Conservation (phyloP, 1,140 invertebrate species). For the Asbolus verrucosus region DNA sequence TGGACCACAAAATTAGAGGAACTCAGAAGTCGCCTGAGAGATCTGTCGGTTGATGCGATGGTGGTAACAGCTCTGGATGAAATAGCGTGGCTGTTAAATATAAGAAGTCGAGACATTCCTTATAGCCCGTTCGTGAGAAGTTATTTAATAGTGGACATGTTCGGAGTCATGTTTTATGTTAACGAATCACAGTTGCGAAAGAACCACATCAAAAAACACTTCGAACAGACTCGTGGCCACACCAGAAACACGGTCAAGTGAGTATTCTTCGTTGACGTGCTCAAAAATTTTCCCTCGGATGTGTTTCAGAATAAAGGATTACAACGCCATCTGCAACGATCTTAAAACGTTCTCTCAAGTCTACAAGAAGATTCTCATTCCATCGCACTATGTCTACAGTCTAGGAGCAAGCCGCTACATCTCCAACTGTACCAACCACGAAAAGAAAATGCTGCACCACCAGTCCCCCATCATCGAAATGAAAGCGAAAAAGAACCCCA, state of each 20-base stretch:
- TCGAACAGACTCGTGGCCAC: neutral
- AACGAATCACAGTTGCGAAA: slow-evolving; percentile 67
- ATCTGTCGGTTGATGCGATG: slow-evolving; percentile 78
- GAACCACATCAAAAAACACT: slow-evolving; percentile 46
- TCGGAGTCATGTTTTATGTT: slow-evolving; percentile 70
- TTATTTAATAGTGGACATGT: slow-evolving; percentile 74
- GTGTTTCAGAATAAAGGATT: slow-evolving; percentile 76
- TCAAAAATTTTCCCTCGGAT: too few relatives aligned
- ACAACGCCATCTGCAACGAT: slow-evolving; percentile 77
- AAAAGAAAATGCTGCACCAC: slow-evolving; percentile 70
- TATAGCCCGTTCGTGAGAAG: slow-evolving; percentile 87
- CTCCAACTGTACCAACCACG: slow-evolving; percentile 70
- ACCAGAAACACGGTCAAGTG: slow-evolving; percentile 57
- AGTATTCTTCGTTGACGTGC: too few relatives aligned
- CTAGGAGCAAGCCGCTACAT: slow-evolving; percentile 83
- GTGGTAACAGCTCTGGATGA: slow-evolving; percentile 92
- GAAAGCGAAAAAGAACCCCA: slow-evolving; percentile 87
- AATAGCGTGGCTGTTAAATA: slow-evolving; percentile 94
- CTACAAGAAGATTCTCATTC: slow-evolving; percentile 78
- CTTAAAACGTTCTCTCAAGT: slow-evolving; percentile 74
- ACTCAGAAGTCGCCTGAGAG: slow-evolving; percentile 76
- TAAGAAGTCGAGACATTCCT: slow-evolving; percentile 91
- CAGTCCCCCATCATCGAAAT: slow-evolving; percentile 83
- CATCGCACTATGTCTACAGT: slow-evolving; percentile 77
- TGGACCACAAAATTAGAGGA: slow-evolving; percentile 81